Conservation (phyloP, 1,140 invertebrate species). For the Maniola jurtina region DNA sequence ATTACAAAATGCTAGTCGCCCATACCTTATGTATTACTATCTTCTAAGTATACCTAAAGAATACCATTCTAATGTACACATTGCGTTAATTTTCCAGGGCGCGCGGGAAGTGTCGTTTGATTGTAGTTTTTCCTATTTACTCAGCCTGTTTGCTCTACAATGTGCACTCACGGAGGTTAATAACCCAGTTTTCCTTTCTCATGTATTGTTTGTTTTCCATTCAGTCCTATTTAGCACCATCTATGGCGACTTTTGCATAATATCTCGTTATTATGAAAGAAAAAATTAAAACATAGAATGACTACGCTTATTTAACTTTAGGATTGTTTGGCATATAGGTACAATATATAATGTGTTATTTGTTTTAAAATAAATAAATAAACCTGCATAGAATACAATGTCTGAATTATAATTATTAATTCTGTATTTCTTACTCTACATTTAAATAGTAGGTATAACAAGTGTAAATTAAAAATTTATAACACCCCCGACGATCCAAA, state of each 20-base stretch:
- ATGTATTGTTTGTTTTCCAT: conserved; percentile 43
- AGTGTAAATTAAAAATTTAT: no score
- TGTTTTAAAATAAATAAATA: no score
- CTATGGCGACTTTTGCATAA: conserved; percentile 32
- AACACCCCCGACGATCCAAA: no score
- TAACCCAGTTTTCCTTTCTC: conserved; percentile 60
- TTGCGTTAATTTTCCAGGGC: not conserved
- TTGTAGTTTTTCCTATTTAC: conserved; percentile 53
- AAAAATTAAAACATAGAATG: not conserved
- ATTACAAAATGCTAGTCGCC: no score
- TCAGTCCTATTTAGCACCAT: conserved; percentile 28
- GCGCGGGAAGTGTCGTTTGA: conserved; percentile 14
- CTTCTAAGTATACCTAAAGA: not conserved
- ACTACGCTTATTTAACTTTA: not conserved
- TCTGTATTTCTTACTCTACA: no score
- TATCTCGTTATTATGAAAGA: conserved; percentile 17
- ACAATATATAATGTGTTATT: no score
- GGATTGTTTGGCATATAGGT: not conserved
- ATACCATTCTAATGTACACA: not conserved
- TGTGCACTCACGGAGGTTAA: conserved; percentile 57
- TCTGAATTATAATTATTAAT: no score
- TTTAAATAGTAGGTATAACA: no score
- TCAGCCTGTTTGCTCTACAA: conserved; percentile 52
- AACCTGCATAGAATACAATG: no score
- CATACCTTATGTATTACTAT: not conserved